Evolutionary conservation across 2,113 vertebrate species (phyloP).

Genomic region (Piaya cayana): DNA sequence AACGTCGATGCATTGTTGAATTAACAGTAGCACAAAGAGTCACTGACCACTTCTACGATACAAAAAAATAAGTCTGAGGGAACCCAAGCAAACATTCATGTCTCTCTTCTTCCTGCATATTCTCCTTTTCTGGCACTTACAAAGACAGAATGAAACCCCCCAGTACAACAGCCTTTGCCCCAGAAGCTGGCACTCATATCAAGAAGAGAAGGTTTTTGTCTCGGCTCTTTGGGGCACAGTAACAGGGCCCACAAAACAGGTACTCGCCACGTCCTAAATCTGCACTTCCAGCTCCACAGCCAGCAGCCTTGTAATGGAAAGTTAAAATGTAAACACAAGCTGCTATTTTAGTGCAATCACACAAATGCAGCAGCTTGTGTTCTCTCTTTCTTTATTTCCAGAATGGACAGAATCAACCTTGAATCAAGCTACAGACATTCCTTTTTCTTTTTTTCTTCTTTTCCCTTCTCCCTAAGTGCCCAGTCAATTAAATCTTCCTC

Average conservation of each 20-base stretch:
- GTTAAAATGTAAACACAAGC: slow-evolving; percentile 3
- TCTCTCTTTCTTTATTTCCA: background rate
- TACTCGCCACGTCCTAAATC: background rate
- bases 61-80: background rate
- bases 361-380: background rate
- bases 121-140: background rate
- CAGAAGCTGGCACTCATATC: background rate
- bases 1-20: background rate
- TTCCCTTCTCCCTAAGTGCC: background rate
- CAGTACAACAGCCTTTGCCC: background rate
- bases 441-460: background rate
- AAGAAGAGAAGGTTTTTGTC: background rate
- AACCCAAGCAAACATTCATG: background rate
- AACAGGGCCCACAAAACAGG: background rate
- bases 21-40: background rate
- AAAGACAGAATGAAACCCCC: background rate
- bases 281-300: background rate
- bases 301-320: background rate
- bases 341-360: background rate
- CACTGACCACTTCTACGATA: background rate
- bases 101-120: background rate
- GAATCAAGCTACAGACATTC: background rate
- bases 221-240: background rate
- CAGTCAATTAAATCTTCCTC: slow-evolving; percentile 4
- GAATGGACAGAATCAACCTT: background rate